Percentiles rank a stretch among this genome's conserved stretches.
These are phyloP conservation scores for Drosophila demipolita DNA, from an alignment of 2,888 invertebrate genomes.

Conservation along the genomic window DNA sequence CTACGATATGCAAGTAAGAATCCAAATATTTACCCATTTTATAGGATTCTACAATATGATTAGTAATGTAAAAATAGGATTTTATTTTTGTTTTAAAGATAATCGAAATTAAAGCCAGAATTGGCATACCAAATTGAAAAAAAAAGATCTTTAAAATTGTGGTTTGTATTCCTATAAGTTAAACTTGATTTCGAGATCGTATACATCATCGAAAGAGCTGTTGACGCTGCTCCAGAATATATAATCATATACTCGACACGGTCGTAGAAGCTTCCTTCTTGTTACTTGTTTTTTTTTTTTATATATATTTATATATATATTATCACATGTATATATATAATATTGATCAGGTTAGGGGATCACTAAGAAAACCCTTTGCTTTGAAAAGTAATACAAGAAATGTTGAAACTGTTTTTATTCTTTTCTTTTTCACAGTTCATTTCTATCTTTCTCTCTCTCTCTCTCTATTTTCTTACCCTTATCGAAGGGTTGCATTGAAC, in stretches of 20 bases:
- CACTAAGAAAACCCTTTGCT: neutral
- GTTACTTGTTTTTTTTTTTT: neutral
- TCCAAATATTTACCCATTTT: neutral
- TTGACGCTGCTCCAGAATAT: neutral
- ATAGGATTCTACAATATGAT: neutral
- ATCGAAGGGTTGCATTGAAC: constrained; percentile 4
- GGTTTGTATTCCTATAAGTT: neutral
- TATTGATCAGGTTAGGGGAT: neutral
- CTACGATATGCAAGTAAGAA: neutral
- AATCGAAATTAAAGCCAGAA: neutral
- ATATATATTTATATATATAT: neutral
- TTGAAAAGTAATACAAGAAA: neutral
- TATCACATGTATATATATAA: neutral
- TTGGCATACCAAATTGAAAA: neutral
- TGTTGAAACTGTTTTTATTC: neutral
- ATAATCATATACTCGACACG: neutral
- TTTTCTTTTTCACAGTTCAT: neutral
- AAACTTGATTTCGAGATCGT: neutral
- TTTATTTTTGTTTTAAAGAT: neutral
- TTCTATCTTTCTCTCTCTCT: neutral
- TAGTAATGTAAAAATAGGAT: neutral
- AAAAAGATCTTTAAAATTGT: neutral
- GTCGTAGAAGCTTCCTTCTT: neutral
- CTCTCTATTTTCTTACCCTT: neutral
- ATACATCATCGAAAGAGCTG: neutral